Evolutionary conservation across 92 coral and sea anemone genomes (phyloP).

Genomic region (Heteractis magnifica): DNA sequence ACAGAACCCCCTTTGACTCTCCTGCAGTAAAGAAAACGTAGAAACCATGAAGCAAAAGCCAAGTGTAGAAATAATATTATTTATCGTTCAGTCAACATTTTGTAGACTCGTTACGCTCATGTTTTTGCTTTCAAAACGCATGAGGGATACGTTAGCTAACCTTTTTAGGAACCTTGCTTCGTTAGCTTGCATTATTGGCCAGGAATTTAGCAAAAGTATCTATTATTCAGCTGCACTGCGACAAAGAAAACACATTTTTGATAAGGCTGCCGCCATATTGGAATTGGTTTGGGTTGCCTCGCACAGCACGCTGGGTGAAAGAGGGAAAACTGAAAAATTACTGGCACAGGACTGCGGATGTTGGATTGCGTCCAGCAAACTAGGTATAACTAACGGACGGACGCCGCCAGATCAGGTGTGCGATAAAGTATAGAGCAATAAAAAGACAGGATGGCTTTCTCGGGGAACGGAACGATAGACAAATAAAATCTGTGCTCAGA

Average conservation of each 20-base stretch:
- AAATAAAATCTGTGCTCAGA: too few species aligned
- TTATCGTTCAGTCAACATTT: background rate
- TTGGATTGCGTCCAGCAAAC: too few species aligned
- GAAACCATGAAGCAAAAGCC: background rate
- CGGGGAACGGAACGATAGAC: too few species aligned
- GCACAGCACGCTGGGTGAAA: slow-evolving; percentile 11
- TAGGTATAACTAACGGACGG: too few species aligned
- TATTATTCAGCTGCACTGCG: background rate
- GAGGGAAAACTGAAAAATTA: too few species aligned
- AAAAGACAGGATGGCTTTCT: too few species aligned
- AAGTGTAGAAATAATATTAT: background rate
- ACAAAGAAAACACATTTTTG: background rate
- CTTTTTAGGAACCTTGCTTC: slow-evolving; percentile 82
- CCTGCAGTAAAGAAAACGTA: slow-evolving; percentile 33
- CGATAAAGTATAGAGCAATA: too few species aligned
- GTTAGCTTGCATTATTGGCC: slow-evolving; percentile 61
- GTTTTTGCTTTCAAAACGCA: background rate
- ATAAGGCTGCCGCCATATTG: slow-evolving; percentile 22
- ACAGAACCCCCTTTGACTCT: slow-evolving; percentile 92
- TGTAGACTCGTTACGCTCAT: background rate
- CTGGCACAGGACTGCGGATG: too few species aligned
- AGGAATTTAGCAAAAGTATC: background rate
- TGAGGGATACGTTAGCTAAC: slow-evolving; percentile 14
- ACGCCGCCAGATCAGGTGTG: too few species aligned
- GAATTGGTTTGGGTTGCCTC: background rate